phyloP scores from a whole-genome alignment of 2,797 vertebrate species.

The Poecile montanus region DNA sequence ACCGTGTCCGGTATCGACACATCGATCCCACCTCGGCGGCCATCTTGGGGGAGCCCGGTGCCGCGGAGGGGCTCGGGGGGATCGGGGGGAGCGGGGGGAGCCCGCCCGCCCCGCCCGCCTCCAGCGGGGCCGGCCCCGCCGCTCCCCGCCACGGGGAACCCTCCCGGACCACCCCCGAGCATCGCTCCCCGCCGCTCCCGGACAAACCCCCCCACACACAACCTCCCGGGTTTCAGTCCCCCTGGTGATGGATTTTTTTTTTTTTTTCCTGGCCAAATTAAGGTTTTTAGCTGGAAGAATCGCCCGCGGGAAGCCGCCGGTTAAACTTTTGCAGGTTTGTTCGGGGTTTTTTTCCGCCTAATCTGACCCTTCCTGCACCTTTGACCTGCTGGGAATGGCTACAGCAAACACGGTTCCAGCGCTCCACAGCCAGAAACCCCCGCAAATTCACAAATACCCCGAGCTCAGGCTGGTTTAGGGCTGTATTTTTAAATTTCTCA shows the following conservation, averaged over 20 bases:
- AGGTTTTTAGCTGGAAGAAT: background rate
- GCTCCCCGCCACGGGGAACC: background rate
- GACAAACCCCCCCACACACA: background rate
- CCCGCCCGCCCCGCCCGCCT: background rate
- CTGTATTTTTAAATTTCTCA: constrained; percentile 40
- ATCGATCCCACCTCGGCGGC: constrained; percentile 98
- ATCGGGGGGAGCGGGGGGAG: background rate
- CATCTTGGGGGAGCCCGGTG: constrained; percentile 96
- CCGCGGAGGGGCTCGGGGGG: background rate
- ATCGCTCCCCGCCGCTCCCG: background rate
- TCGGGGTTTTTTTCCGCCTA: fast-evolving
- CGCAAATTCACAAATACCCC: background rate
- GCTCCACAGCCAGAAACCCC: background rate
- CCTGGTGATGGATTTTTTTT: background rate
- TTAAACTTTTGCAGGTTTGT: constrained; percentile 44
- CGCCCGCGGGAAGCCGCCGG: background rate
- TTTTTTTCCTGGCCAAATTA: background rate
- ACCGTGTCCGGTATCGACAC: constrained; percentile 96
- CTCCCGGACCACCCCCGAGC: background rate
- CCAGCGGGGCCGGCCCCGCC: background rate
- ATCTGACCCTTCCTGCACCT: constrained; percentile 1
- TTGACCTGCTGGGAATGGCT: constrained; percentile 47
- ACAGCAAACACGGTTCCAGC: background rate
- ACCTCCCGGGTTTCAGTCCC: too few species aligned
- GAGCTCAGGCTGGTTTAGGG: background rate